Conservation (phyloP, 2,113 vertebrate genomes). For the Thunnus maccoyii region DNA sequence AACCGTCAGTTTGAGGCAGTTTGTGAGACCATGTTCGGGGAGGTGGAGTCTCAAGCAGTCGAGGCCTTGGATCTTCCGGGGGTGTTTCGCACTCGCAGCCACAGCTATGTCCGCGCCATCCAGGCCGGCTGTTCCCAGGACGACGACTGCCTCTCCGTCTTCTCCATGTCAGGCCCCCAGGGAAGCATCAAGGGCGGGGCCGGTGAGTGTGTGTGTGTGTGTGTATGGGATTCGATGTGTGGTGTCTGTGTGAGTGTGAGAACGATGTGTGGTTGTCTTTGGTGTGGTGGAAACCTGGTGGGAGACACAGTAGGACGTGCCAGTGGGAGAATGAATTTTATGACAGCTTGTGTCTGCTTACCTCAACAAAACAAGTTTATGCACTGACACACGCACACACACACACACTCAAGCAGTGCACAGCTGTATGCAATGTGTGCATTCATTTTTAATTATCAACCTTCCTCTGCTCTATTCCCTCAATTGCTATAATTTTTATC, state of each 20-base stretch:
- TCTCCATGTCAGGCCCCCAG: constrained; percentile 92
- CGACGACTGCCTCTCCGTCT: constrained; percentile 97
- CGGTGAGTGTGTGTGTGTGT: constrained; percentile 92
- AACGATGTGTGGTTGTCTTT: constrained; percentile 4
- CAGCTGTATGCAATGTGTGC: constrained; percentile 2
- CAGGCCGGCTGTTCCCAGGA: constrained; percentile 99
- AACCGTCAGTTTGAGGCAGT: constrained; percentile 96
- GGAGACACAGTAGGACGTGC: constrained; percentile 20
- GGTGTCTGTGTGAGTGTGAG: constrained; percentile 5
- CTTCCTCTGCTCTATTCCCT: constrained; percentile 7
- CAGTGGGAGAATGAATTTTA: constrained; percentile 20
- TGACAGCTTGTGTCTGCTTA: constrained; percentile 43
- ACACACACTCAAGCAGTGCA: background rate
- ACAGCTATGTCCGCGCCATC: constrained; percentile 99
- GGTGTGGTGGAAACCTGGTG: constrained; percentile 18
- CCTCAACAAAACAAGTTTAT: constrained; percentile 18
- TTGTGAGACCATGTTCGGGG: constrained; percentile 95
- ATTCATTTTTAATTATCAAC: constrained; percentile 37
- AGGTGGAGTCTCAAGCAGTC: constrained; percentile 96
- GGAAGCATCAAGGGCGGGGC: constrained; percentile 90
- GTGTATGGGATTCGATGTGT: constrained; percentile 65
- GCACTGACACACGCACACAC: background rate
- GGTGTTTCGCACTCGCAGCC: constrained; percentile 97
- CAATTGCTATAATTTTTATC: constrained; percentile 14
- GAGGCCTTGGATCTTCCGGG: constrained; percentile 98